Base-by-base conservation (phyloP, 2,113 vertebrate species). In the Syngnathus floridae region DNA sequence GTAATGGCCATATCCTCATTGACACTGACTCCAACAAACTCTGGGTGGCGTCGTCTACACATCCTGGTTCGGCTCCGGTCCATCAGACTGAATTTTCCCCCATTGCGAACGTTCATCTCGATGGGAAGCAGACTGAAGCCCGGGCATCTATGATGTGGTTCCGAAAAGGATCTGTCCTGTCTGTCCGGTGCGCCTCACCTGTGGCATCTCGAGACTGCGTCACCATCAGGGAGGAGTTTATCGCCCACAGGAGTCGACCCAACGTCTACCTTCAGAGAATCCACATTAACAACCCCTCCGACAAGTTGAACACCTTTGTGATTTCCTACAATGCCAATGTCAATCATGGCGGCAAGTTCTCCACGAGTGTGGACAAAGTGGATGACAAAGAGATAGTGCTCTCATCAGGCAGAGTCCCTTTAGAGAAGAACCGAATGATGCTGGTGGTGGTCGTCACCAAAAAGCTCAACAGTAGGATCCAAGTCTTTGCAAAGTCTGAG, bases 261-360 rank as follows among this genome's bases (percentile, higher is more conserved):
- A 95, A 94, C 1, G 89, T 96, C 26, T 93, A 90, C n/a, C 70
- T 98, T 57, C 96, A 99, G 76, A 88, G 93, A 10, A 83, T 99
- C 78, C 91, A 93, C 77, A 72, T 98, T 52, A 82, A 79, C 80
- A 98, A 97, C 84, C 96, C 95, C 0, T 92, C 92, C 0, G 95
- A 94, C 37, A 84, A 89, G 1, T 45, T 85, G 46, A 86, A 85
- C 1, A 72, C 89, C 10, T 67, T 99, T 35, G 93, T 96, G 26
- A 83, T 91, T 0, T 83, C 88, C 13, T 67, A 77, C 0, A 86
- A 83, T 0, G 80, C 76, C 0, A 80, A 75, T 0, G 68, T 81
- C 0, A 64, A 87, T 0, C 87, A 78, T 7, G 88, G 87, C 12
- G 76, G 72, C 46, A 90, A 88, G 72, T 95, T 95, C 65, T 76